Percentiles rank a stretch among this genome's conserved stretches.
These are phyloP conservation scores for Barypeithes pellucidus DNA, from an alignment of 2,888 invertebrate genomes.

Conservation along the genomic window DNA sequence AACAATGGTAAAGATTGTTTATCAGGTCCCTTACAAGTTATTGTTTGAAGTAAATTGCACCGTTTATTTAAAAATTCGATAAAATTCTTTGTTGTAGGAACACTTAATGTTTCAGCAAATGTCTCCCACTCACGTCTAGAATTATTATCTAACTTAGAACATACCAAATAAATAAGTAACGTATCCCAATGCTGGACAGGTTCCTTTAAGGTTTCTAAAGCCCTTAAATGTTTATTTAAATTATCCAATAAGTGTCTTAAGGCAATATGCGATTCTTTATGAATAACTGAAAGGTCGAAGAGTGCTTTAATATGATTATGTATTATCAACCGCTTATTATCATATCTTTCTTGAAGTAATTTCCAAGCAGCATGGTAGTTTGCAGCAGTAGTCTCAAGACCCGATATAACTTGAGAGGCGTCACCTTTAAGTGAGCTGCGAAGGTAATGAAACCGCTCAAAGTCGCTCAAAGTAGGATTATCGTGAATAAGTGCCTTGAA, in stretches of 20 bases:
- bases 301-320: conserved; percentile 53
- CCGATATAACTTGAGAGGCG: conserved; percentile 48
- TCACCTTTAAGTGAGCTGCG: no score
- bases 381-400: conserved; percentile 45
- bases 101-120: no score
- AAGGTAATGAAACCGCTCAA: no score
- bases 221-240: conserved; percentile 50
- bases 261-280: conserved; percentile 45
- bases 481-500: no score
- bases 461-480: no score
- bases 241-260: conserved; percentile 51
- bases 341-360: conserved; percentile 50
- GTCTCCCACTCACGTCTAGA: no score
- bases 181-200: conserved; percentile 52
- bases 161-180: conserved; percentile 45
- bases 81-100: no score
- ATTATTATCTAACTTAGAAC: no score
- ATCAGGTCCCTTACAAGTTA: no score
- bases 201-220: conserved; percentile 49
- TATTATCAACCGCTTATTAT: conserved; percentile 52
- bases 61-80: no score
- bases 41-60: no score
- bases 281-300: conserved; percentile 47
- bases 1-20: no score
- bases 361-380: conserved; percentile 54